Percentiles rank a stretch among this genome's conserved stretches.
phyloP scores from a whole-genome alignment of 2,888 invertebrate species.

The Cheilosia urbana region DNA sequence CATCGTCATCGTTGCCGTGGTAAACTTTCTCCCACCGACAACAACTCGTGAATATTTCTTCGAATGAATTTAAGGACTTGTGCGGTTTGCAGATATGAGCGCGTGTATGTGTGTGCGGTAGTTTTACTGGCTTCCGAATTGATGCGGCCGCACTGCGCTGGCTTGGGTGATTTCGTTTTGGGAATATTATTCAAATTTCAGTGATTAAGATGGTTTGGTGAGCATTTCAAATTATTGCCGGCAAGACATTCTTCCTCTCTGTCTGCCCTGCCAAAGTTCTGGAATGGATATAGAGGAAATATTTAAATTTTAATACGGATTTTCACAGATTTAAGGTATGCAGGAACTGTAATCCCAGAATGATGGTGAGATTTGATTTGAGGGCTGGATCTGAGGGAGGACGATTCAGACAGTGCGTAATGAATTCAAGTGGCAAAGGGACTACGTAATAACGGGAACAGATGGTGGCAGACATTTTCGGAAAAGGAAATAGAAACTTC shows the following conservation, averaged over 20 bases:
- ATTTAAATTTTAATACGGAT: conserved; percentile 48
- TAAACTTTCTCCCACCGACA: conserved; percentile 28
- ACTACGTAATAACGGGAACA: too few relatives aligned
- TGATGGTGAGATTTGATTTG: too few relatives aligned
- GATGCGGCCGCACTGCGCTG: conserved; percentile 4
- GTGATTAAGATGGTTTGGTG: conserved; percentile 60
- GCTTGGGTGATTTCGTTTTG: conserved; percentile 39
- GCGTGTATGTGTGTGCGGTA: conserved; percentile 16
- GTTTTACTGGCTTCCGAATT: conserved; percentile 8
- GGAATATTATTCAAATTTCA: conserved; percentile 67
- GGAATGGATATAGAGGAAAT: background rate
- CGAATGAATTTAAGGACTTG: conserved; percentile 43
- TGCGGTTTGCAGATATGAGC: background rate
- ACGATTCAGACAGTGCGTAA: too few relatives aligned
- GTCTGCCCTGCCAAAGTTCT: background rate
- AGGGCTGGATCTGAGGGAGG: too few relatives aligned
- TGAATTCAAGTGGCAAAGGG: too few relatives aligned
- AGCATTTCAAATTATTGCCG: conserved; percentile 37
- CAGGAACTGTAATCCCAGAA: background rate
- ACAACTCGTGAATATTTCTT: conserved; percentile 32
- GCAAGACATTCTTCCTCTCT: conserved; percentile 20
- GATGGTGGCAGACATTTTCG: too few relatives aligned
- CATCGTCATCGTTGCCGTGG: background rate
- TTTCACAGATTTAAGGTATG: conserved; percentile 43
- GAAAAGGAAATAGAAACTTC: too few relatives aligned